A percentile compares a stretch with the other conserved stretches of the same genome.
Conservation (phyloP, 1,140 invertebrate genomes). For the Parasteatoda tepidariorum region DNA sequence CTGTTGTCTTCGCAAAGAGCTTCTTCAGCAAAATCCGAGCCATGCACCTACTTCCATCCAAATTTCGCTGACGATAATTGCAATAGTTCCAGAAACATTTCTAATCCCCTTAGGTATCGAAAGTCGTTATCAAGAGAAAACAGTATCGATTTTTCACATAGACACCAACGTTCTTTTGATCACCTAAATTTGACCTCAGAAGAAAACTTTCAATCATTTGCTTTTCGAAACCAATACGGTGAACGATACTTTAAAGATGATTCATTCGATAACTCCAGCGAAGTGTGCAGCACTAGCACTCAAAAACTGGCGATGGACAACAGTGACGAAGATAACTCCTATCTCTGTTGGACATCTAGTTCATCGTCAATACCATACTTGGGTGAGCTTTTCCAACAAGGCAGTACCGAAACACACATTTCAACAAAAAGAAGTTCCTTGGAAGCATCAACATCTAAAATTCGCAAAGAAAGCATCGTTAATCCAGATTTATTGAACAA, state of each 20-base stretch:
- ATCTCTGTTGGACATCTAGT: neutral
- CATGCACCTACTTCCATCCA: conserved; percentile 1
- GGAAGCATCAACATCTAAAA: neutral
- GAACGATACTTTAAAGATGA: neutral
- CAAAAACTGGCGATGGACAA: neutral
- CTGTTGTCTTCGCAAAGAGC: neutral
- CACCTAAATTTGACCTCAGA: neutral
- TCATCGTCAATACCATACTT: conserved; percentile 14
- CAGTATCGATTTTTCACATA: neutral
- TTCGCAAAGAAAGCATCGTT: too few species aligned
- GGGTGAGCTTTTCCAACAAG: conserved; percentile 7
- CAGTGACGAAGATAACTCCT: neutral
- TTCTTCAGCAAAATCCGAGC: conserved; percentile 28
- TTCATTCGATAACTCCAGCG: conserved; percentile 18
- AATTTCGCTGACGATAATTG: neutral
- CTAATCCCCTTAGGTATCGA: neutral
- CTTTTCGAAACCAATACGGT: neutral
- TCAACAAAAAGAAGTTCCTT: neutral
- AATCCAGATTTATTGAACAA: too few species aligned
- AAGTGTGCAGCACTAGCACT: conserved; percentile 12
- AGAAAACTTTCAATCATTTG: neutral
- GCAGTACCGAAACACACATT: neutral
- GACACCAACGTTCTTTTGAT: neutral
- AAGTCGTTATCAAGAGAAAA: neutral
- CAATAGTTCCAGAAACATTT: neutral